Conservation (phyloP, 2,797 vertebrate genomes). For the Lepus oiostolus region DNA sequence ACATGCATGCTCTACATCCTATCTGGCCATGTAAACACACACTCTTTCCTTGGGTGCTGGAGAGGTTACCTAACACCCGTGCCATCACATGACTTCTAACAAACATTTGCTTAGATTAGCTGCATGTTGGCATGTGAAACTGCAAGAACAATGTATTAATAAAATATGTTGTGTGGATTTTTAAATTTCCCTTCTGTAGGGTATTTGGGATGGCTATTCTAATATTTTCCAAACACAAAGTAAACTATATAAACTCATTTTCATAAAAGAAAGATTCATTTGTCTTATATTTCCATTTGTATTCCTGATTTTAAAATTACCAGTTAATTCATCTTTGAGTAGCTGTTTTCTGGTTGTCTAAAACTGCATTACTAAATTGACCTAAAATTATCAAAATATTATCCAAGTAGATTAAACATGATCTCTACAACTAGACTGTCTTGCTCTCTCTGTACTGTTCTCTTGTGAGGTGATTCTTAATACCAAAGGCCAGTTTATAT, state of each 20-base stretch:
- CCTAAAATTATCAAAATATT: slow-evolving; percentile 50
- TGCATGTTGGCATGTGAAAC: not conserved
- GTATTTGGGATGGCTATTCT: slow-evolving; percentile 6
- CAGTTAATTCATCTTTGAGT: not conserved
- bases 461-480: slow-evolving; percentile 6
- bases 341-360: not conserved
- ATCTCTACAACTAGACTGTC: not conserved
- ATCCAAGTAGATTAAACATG: not conserved
- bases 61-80: slow-evolving; percentile 30
- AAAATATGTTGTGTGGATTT: slow-evolving; percentile 30
- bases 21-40: not conserved
- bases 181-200: slow-evolving; percentile 8
- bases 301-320: slow-evolving; percentile 41
- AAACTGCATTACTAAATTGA: not conserved
- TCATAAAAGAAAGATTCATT: slow-evolving; percentile 32
- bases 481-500: not conserved
- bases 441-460: not conserved
- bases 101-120: slow-evolving; percentile 51
- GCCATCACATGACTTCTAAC: slow-evolving; percentile 25
- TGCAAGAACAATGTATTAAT: slow-evolving; percentile 12
- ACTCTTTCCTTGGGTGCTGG: not conserved
- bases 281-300: slow-evolving; percentile 31
- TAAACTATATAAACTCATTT: slow-evolving; percentile 27
- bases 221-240: slow-evolving; percentile 41
- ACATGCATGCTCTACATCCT: not conserved